These are phyloP conservation scores for Drosophila kurseongensis DNA, from an alignment of 1,140 invertebrate species.

Conservation along the genomic window DNA sequence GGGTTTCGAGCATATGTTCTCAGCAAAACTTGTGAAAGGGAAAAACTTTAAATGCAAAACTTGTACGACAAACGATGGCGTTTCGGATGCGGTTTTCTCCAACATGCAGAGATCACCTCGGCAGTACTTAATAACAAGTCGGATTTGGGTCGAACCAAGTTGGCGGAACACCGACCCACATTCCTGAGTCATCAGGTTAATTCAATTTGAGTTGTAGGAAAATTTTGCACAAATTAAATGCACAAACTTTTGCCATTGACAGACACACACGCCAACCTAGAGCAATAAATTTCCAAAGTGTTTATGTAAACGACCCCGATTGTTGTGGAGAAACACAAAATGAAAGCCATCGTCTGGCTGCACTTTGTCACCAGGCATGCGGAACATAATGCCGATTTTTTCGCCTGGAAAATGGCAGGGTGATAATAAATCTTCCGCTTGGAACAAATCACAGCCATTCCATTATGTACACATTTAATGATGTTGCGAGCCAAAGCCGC, in stretches of 20 bases:
- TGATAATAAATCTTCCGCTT: slow-evolving; percentile 76
- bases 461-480: slow-evolving; percentile 80
- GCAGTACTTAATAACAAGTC: background rate
- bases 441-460: slow-evolving; percentile 80
- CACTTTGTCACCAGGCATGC: slow-evolving; percentile 75
- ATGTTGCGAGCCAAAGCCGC: slow-evolving; percentile 60
- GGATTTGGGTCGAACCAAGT: slow-evolving; percentile 10
- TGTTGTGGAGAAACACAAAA: slow-evolving; percentile 36
- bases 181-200: slow-evolving; percentile 70
- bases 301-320: slow-evolving; percentile 76
- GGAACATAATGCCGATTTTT: slow-evolving; percentile 79
- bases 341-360: slow-evolving; percentile 60
- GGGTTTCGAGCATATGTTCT: slow-evolving; percentile 42
- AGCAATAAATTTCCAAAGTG: slow-evolving; percentile 74
- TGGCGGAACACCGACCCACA: slow-evolving; percentile 10
- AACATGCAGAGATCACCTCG: background rate
- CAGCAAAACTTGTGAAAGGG: slow-evolving; percentile 42
- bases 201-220: slow-evolving; percentile 78
- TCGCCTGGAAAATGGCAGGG: slow-evolving; percentile 69
- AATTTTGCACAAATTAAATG: slow-evolving; percentile 77
- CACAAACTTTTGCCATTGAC: slow-evolving; percentile 76
- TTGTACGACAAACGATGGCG: slow-evolving; percentile 25
- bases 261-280: slow-evolving; percentile 32
- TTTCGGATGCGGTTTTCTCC: slow-evolving; percentile 14
- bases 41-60: slow-evolving; percentile 62